Evolutionary conservation across 2,113 vertebrate genomes (phyloP).

Genomic region (Tragelaphus scriptus): DNA sequence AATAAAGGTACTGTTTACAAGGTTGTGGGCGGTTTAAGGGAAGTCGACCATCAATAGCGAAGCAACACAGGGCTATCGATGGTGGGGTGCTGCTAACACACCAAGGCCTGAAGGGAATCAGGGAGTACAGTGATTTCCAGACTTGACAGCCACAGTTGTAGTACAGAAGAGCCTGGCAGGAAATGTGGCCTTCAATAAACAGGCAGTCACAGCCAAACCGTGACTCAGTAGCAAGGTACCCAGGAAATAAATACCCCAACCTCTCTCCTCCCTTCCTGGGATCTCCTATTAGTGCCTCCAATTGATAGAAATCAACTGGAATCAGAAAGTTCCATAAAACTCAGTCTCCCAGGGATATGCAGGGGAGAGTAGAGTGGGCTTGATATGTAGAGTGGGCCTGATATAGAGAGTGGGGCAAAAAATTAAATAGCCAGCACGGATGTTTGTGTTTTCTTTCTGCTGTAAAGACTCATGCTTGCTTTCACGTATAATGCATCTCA

Average conservation of each 20-base stretch:
- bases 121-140: not conserved
- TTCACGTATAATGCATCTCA: not conserved
- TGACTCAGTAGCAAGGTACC: not conserved
- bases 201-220: not conserved
- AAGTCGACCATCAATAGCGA: not conserved
- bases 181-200: not conserved
- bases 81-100: not conserved
- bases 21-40: not conserved
- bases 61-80: not conserved
- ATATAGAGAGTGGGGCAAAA: not conserved
- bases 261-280: not conserved
- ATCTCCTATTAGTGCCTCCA: not conserved
- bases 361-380: not conserved
- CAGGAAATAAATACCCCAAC: not conserved
- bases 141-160: not conserved
- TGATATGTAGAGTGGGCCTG: not conserved
- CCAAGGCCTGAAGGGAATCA: not conserved
- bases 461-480: not conserved
- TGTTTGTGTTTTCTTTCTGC: not conserved
- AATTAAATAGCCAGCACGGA: not conserved
- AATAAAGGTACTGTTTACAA: not conserved
- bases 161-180: not conserved
- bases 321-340: not conserved
- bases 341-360: not conserved
- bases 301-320: not conserved